A percentile compares a stretch with the other conserved stretches of the same genome.
These are phyloP conservation scores for Muscicapa comitata DNA, from an alignment of 2,797 vertebrate genomes.

Conservation along the genomic window DNA sequence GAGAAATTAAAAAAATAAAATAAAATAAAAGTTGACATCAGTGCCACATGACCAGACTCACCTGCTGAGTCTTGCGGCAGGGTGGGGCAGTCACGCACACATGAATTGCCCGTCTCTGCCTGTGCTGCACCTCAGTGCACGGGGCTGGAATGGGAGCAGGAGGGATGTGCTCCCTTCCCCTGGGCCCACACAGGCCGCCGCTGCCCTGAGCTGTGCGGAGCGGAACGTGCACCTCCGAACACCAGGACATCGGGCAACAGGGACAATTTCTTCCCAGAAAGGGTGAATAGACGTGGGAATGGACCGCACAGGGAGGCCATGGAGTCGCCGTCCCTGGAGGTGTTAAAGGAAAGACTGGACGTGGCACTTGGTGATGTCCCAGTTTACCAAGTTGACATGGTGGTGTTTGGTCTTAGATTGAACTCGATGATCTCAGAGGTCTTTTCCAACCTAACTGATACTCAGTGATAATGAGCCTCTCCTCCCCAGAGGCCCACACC, in stretches of 20 bases:
- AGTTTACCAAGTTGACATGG: not conserved
- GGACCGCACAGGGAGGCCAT: not conserved
- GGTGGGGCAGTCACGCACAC: not conserved
- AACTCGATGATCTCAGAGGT: not conserved
- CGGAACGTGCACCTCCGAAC: rapidly evolving
- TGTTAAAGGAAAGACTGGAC: not conserved
- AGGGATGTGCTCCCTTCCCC: not conserved
- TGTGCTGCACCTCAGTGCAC: rapidly evolving
- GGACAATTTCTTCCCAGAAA: not conserved
- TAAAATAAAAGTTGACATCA: not conserved
- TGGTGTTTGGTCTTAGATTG: not conserved
- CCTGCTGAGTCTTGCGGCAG: not conserved
- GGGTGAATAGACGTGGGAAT: not conserved
- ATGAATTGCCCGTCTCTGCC: not conserved
- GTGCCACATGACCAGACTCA: not conserved
- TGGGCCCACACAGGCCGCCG: not conserved
- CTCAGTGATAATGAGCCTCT: not conserved
- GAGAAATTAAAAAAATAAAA: not conserved
- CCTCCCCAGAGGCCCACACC: not conserved
- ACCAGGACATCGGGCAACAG: not conserved
- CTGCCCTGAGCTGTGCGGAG: not conserved
- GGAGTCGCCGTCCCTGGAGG: not conserved
- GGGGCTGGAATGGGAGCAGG: not conserved
- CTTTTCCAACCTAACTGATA: not conserved
- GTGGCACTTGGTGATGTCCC: not conserved